phyloP scores from a whole-genome alignment of 64 coral and sea anemone genomes.

The Acropora yongei region DNA sequence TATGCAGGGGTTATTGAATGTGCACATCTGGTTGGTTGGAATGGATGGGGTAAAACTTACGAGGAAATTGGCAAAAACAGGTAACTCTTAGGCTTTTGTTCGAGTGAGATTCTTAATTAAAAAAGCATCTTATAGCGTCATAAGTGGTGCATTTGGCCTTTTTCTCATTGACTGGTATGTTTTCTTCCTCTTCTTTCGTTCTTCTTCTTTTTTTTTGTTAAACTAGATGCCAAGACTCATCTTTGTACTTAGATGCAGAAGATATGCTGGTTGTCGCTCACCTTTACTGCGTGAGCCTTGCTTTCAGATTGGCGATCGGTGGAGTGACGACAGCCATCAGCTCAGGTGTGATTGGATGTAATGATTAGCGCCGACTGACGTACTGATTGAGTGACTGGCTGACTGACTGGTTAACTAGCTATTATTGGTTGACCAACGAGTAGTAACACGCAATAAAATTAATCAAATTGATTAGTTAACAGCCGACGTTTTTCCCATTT shows the following conservation, averaged over 20 bases:
- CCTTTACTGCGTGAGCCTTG: conserved; percentile 89
- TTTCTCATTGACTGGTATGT: neutral
- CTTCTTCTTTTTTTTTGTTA: no score
- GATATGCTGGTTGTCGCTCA: conserved; percentile 81
- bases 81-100: conserved; percentile 39
- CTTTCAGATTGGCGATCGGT: conserved; percentile 84
- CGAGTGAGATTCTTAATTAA: no score
- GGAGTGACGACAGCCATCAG: conserved; percentile 61
- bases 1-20: conserved; percentile 94
- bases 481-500: neutral
- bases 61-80: conserved; percentile 87
- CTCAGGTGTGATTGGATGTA: conserved; percentile 58
- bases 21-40: conserved; percentile 86
- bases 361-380: neutral
- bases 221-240: conserved; percentile 65
- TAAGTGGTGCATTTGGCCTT: no score
- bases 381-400: neutral
- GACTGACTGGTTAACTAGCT: neutral
- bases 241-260: conserved; percentile 69
- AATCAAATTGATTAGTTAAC: no score
- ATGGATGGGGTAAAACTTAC: conserved; percentile 69
- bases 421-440: neutral
- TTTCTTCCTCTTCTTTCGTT: neutral
- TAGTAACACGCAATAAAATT: no score
- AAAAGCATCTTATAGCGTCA: no score